phyloP scores from a whole-genome alignment of 2,888 invertebrate species.

The Sepiola atlantica region DNA sequence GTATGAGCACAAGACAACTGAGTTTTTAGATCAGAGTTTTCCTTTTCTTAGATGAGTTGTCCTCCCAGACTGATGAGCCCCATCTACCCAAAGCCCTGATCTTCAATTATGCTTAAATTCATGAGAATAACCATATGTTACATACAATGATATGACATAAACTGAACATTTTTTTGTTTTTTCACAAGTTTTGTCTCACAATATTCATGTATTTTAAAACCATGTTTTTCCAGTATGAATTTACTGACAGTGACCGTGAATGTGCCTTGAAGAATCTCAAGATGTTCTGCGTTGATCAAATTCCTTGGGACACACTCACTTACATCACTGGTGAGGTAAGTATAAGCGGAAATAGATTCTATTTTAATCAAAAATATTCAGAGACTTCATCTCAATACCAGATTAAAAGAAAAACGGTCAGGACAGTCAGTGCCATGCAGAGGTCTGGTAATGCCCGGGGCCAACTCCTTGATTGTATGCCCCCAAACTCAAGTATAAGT shows the following conservation, averaged over 20 bases:
- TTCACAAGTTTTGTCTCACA: neutral
- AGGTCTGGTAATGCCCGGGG: neutral
- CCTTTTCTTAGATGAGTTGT: no score
- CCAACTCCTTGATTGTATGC: neutral
- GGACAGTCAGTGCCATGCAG: neutral
- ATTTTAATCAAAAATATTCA: neutral
- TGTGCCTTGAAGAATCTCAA: conserved; percentile 75
- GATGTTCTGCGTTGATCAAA: conserved; percentile 83
- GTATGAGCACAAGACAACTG: no score
- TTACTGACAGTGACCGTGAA: conserved; percentile 75
- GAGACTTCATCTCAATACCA: no score
- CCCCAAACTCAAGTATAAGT: no score
- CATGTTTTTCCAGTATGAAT: conserved; percentile 71
- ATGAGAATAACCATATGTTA: no score
- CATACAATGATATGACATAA: no score
- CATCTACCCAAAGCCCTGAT: no score
- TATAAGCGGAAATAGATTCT: neutral
- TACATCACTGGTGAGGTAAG: conserved; percentile 85
- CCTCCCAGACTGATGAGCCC: no score
- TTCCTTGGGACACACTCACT: conserved; percentile 92
- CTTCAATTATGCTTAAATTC: no score
- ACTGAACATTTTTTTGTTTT: no score
- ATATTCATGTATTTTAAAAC: neutral
- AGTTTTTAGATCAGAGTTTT: no score
- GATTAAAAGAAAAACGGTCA: no score